Evolutionary conservation across 2,113 vertebrate genomes (phyloP).

Genomic region (Tragelaphus strepsiceros): DNA sequence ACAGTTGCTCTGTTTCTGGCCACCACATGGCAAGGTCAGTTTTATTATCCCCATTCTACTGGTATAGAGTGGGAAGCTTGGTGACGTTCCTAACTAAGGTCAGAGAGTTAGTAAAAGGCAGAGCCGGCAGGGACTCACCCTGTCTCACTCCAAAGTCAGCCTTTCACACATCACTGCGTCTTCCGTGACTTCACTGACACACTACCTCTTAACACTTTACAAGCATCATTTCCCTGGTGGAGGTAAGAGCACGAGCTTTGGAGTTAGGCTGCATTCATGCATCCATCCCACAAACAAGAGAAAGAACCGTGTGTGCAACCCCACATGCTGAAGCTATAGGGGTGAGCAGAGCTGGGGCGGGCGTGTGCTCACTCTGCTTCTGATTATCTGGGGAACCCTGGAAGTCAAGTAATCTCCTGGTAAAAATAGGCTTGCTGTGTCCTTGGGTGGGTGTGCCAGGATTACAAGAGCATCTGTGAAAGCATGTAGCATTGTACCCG

Average conservation of each 20-base stretch:
- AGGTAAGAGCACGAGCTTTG: not conserved
- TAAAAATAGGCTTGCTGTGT: not conserved
- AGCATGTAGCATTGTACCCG: not conserved
- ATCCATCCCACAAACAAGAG: not conserved
- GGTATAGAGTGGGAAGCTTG: not conserved
- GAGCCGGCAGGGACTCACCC: not conserved
- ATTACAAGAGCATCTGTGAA: not conserved
- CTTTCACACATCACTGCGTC: not conserved
- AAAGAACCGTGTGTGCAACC: not conserved
- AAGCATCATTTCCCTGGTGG: not conserved
- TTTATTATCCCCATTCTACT: not conserved
- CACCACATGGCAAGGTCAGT: not conserved
- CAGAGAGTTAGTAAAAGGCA: not conserved
- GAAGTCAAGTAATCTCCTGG: not conserved
- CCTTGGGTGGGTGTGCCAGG: not conserved
- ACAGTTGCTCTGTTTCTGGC: not conserved
- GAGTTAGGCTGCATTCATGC: not conserved
- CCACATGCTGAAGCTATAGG: not conserved
- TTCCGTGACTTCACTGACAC: not conserved
- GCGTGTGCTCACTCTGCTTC: not conserved
- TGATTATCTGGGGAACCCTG: not conserved
- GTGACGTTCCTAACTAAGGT: not conserved
- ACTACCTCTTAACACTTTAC: not conserved
- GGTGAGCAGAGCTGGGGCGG: not conserved
- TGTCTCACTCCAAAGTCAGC: not conserved